These are phyloP conservation scores for Parotocinclus haroldoi DNA, from an alignment of 2,797 vertebrate genomes.

Conservation along the genomic window DNA sequence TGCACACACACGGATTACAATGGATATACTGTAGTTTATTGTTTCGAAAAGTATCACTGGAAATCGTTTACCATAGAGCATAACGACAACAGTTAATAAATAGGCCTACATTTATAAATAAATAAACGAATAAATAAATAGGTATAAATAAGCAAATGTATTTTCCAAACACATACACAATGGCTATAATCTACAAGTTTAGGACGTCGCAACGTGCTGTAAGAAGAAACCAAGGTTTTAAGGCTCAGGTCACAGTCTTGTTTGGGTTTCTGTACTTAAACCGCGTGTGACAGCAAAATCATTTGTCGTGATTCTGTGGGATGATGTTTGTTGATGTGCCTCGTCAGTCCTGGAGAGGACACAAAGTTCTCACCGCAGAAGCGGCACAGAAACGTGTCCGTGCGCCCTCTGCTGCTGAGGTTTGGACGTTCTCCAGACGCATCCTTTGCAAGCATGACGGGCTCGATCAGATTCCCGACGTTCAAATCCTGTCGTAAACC, in stretches of 20 bases:
- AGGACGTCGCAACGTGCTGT: not conserved
- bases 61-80: not conserved
- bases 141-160: slow-evolving; percentile 45
- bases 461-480: slow-evolving; percentile 4
- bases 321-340: slow-evolving; percentile 55
- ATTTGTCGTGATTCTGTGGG: slow-evolving; percentile 50
- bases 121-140: slow-evolving; percentile 41
- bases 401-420: too few relatives aligned
- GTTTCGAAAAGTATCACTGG: slow-evolving; percentile 10
- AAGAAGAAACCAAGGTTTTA: not conserved
- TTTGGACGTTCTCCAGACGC: slow-evolving; percentile 14
- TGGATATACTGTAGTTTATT: slow-evolving; percentile 26
- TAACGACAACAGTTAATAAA: slow-evolving; percentile 32
- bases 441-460: slow-evolving; percentile 6
- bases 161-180: slow-evolving; percentile 27
- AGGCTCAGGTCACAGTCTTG: not conserved
- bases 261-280: slow-evolving; percentile 5
- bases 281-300: slow-evolving; percentile 42
- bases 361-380: slow-evolving; percentile 51
- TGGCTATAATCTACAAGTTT: slow-evolving; percentile 17
- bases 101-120: slow-evolving; percentile 21
- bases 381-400: slow-evolving; percentile 42
- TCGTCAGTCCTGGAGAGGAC: slow-evolving; percentile 52
- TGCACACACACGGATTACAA: too few relatives aligned
- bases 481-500: slow-evolving; percentile 25